phyloP scores from a whole-genome alignment of 2,113 vertebrate genomes.

The Larimichthys polyactis region DNA sequence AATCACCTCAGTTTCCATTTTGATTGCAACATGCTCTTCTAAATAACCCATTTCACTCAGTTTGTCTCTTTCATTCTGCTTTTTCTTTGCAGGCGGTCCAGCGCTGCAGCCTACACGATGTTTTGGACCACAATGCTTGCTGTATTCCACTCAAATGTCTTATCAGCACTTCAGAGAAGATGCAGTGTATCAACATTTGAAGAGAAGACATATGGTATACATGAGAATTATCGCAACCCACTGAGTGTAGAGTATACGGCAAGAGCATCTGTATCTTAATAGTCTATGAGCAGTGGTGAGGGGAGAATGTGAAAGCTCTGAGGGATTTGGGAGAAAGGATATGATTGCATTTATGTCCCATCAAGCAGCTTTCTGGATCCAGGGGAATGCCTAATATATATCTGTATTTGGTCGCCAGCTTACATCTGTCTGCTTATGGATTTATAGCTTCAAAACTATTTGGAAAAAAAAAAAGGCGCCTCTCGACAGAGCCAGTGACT shows the following conservation, averaged over 20 bases:
- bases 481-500: constrained; percentile 82
- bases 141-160: constrained; percentile 59
- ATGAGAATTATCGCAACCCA: constrained; percentile 60
- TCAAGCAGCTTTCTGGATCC: constrained; percentile 79
- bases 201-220: constrained; percentile 58
- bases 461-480: constrained; percentile 61
- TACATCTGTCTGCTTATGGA: constrained; percentile 87
- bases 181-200: constrained; percentile 50
- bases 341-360: constrained; percentile 81
- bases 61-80: constrained; percentile 32
- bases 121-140: constrained; percentile 48
- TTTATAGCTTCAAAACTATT: constrained; percentile 86
- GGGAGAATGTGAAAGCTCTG: constrained; percentile 73
- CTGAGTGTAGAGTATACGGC: constrained; percentile 61
- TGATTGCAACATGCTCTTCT: constrained; percentile 24
- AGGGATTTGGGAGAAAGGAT: constrained; percentile 81
- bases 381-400: constrained; percentile 82
- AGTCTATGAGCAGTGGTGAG: constrained; percentile 68
- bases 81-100: constrained; percentile 41
- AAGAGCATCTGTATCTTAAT: constrained; percentile 75
- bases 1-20: constrained; percentile 34
- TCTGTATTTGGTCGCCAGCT: constrained; percentile 84
- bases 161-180: constrained; percentile 65
- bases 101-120: constrained; percentile 29
- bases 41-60: constrained; percentile 43